Evolutionary conservation across 2,888 invertebrate species (phyloP).

Genomic region (Epiperipatus broadwayi): DNA sequence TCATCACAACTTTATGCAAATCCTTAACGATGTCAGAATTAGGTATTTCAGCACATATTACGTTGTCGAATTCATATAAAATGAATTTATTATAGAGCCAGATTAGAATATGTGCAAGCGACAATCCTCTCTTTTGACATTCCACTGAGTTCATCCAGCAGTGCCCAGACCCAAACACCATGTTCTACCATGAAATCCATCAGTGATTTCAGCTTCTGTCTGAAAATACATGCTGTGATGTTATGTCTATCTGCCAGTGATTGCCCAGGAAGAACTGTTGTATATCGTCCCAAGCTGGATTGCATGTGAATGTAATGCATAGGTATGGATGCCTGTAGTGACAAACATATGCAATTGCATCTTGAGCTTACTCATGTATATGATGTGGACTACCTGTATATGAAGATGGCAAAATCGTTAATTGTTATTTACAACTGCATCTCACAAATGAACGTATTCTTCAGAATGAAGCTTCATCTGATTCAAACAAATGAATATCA

Average conservation of each 20-base stretch:
- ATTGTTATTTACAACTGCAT: too few relatives aligned
- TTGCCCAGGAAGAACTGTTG: slow-evolving; percentile 16
- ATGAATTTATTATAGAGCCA: too few relatives aligned
- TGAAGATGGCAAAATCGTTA: too few relatives aligned
- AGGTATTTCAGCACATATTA: slow-evolving; percentile 26
- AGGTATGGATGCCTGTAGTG: too few relatives aligned
- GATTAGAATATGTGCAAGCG: slow-evolving; percentile 21
- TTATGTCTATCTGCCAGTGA: slow-evolving; percentile 20
- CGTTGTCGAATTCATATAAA: slow-evolving; percentile 21
- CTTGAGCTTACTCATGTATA: too few relatives aligned
- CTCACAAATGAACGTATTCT: too few relatives aligned
- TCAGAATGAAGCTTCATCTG: too few relatives aligned
- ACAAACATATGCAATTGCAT: too few relatives aligned
- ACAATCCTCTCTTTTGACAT: slow-evolving; percentile 24
- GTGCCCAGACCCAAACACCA: slow-evolving; percentile 18
- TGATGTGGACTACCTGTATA: too few relatives aligned
- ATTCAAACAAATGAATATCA: too few relatives aligned
- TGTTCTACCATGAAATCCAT: slow-evolving; percentile 18
- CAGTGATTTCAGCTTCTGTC: slow-evolving; percentile 19
- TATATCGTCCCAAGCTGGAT: slow-evolving; percentile 10
- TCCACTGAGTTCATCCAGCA: slow-evolving; percentile 20
- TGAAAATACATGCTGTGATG: slow-evolving; percentile 20
- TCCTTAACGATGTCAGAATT: slow-evolving; percentile 19
- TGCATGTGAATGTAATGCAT: slow-evolving; percentile 12
- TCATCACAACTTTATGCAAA: slow-evolving; percentile 23